These are phyloP conservation scores for Mixornis gularis DNA, from an alignment of 2,113 vertebrate genomes.

Conservation along the genomic window DNA sequence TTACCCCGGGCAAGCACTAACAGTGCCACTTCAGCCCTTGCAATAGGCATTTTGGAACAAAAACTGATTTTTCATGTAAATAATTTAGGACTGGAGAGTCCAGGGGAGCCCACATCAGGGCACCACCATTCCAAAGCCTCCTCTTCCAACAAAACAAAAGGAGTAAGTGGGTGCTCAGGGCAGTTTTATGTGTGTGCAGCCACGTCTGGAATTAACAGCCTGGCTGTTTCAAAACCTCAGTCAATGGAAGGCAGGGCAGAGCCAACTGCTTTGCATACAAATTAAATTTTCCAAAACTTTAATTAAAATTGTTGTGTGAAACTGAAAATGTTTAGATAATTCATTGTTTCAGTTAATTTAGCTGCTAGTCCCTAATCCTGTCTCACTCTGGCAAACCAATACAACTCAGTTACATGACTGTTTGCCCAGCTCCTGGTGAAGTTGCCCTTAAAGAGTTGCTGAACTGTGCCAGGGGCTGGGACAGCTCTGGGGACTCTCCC, in stretches of 20 bases:
- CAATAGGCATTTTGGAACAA: neutral
- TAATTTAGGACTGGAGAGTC: neutral
- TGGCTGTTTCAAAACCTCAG: neutral
- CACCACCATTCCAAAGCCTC: neutral
- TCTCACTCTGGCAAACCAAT: neutral
- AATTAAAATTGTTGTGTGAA: slow-evolving; percentile 49
- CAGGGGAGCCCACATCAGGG: neutral
- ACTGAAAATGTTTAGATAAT: neutral
- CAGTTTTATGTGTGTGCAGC: neutral
- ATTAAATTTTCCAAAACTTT: slow-evolving; percentile 31
- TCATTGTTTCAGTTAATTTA: neutral
- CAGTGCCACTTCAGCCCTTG: neutral
- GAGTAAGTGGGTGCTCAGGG: neutral
- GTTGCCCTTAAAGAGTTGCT: neutral
- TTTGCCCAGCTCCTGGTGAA: neutral
- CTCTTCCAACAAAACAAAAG: neutral
- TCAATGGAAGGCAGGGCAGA: neutral
- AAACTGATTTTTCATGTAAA: neutral
- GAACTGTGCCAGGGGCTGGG: neutral
- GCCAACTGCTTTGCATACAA: slow-evolving; percentile 52
- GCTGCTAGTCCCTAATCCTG: neutral
- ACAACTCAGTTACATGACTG: neutral
- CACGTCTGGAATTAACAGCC: neutral
- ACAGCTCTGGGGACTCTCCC: neutral
- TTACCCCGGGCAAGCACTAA: neutral